These are phyloP conservation scores for Entomyzon cyanotis DNA, from an alignment of 2,113 vertebrate genomes.

Conservation along the genomic window DNA sequence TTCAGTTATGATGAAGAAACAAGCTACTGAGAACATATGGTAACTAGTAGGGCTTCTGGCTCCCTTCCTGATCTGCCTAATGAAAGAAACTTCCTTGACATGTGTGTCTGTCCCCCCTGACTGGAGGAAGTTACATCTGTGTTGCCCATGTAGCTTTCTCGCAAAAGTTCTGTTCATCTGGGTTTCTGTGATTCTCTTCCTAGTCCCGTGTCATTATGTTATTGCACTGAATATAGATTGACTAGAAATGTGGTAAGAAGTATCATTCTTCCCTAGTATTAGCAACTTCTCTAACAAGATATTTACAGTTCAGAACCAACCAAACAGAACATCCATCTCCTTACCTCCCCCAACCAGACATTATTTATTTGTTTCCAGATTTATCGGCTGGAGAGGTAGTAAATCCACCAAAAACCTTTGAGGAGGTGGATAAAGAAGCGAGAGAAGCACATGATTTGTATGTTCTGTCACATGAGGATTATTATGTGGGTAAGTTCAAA, in stretches of 20 bases:
- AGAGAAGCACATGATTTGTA: constrained; percentile 76
- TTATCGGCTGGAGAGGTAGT: constrained; percentile 69
- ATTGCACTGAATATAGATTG: background rate
- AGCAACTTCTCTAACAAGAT: background rate
- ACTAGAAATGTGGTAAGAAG: background rate
- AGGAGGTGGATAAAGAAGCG: constrained; percentile 78
- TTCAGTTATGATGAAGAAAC: background rate
- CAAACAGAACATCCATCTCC: background rate
- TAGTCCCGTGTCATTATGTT: background rate
- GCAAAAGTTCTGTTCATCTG: background rate
- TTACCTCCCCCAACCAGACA: background rate
- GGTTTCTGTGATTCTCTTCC: background rate
- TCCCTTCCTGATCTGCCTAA: background rate
- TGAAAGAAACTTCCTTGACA: background rate
- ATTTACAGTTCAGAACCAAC: background rate
- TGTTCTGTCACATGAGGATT: constrained; percentile 78
- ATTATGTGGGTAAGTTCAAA: constrained; percentile 69
- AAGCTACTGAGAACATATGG: background rate
- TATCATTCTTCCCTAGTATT: background rate
- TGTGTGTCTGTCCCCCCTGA: background rate
- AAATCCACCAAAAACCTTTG: constrained; percentile 79
- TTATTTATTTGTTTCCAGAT: constrained; percentile 55
- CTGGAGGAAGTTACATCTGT: background rate
- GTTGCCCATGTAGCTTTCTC: background rate
- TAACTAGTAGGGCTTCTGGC: background rate